phyloP scores from a whole-genome alignment of 2,797 vertebrate genomes.

The Lithobates pipiens region DNA sequence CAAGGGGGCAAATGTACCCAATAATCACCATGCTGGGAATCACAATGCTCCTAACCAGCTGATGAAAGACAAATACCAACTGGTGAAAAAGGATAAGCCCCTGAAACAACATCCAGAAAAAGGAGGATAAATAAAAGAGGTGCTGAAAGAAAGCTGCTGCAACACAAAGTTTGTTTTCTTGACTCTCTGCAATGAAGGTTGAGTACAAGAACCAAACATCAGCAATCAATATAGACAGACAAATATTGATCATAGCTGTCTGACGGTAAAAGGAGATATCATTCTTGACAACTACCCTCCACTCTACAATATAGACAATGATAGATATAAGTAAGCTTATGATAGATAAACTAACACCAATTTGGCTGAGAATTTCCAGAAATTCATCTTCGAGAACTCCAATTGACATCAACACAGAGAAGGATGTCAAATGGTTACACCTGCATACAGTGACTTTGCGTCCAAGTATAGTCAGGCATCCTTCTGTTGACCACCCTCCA shows the following conservation, averaged over 20 bases:
- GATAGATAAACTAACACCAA: slow-evolving; percentile 80
- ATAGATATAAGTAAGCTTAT: slow-evolving; percentile 77
- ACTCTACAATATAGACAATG: slow-evolving; percentile 77
- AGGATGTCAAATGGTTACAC: slow-evolving; percentile 81
- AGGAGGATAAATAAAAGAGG: slow-evolving; percentile 83
- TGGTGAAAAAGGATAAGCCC: slow-evolving; percentile 81
- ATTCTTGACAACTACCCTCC: slow-evolving; percentile 77
- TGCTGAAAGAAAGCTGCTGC: slow-evolving; percentile 80
- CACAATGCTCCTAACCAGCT: slow-evolving; percentile 75
- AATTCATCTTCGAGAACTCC: background rate
- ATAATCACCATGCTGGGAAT: slow-evolving; percentile 74
- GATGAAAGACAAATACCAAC: slow-evolving; percentile 78
- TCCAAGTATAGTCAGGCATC: slow-evolving; percentile 67
- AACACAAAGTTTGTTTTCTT: slow-evolving; percentile 69
- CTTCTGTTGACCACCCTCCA: slow-evolving; percentile 79
- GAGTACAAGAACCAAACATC: slow-evolving; percentile 81
- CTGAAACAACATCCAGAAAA: slow-evolving; percentile 86
- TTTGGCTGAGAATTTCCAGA: slow-evolving; percentile 69
- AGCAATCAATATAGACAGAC: slow-evolving; percentile 78
- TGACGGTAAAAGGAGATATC: slow-evolving; percentile 78
- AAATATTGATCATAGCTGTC: slow-evolving; percentile 78
- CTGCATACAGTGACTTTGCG: slow-evolving; percentile 64
- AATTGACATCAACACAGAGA: slow-evolving; percentile 84
- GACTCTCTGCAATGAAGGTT: slow-evolving; percentile 58
- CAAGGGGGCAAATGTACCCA: slow-evolving; percentile 81